Evolutionary conservation across 53 echinoderm and acorn worm species (phyloP).

Genomic region (Echinarachnius parma): DNA sequence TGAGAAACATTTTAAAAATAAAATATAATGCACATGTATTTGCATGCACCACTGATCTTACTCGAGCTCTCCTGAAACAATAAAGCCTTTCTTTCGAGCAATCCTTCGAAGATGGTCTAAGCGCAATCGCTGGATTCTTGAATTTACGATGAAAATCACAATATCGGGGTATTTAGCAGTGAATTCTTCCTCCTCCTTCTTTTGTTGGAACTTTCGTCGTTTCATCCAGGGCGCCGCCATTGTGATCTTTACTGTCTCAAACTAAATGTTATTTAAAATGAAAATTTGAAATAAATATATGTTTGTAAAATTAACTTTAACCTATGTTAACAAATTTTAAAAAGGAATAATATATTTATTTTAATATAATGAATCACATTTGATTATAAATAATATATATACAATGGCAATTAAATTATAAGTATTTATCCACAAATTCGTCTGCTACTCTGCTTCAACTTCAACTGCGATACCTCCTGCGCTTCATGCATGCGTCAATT

Average conservation of each 20-base stretch:
- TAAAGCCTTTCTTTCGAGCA: conserved; percentile 75
- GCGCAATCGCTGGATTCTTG: conserved; percentile 72
- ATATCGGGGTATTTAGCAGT: conserved; percentile 53
- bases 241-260: conserved; percentile 31
- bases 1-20: too few relatives aligned
- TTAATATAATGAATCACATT: too few relatives aligned
- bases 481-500: too few relatives aligned
- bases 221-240: conserved; percentile 71
- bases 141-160: conserved; percentile 65
- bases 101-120: conserved; percentile 64
- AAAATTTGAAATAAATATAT: not conserved
- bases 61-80: conserved; percentile 48
- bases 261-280: not conserved
- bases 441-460: too few relatives aligned
- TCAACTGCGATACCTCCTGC: too few relatives aligned
- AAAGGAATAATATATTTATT: too few relatives aligned
- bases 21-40: too few relatives aligned
- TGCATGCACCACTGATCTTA: not conserved
- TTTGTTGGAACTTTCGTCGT: conserved; percentile 38
- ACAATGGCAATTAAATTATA: too few relatives aligned
- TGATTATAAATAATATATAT: too few relatives aligned
- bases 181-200: conserved; percentile 12
- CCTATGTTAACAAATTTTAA: not conserved
- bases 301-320: not conserved
- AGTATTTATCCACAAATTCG: too few relatives aligned